These are phyloP conservation scores for Apomyelois bistriatella DNA, from an alignment of 2,888 invertebrate genomes.

Conservation along the genomic window DNA sequence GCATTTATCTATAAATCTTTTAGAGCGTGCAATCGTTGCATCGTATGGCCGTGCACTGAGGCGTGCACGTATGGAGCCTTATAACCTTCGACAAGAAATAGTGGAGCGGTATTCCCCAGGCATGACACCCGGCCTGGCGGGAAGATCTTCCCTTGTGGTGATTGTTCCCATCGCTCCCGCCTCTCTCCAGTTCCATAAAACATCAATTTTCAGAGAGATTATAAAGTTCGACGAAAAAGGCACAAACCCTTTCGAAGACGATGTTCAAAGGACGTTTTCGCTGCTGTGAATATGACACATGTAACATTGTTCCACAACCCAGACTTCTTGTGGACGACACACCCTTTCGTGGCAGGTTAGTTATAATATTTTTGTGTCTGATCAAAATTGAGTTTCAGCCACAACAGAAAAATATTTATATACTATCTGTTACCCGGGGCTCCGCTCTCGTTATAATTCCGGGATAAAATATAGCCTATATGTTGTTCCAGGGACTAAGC, in stretches of 20 bases:
- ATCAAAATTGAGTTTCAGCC: no score
- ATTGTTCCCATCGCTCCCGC: no score
- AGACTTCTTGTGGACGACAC: background rate
- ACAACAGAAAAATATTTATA: no score
- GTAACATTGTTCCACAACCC: background rate
- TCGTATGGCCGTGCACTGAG: conserved; percentile 73
- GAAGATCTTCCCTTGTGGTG: no score
- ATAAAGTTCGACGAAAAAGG: background rate
- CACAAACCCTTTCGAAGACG: background rate
- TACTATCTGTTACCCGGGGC: no score
- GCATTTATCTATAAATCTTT: conserved; percentile 80
- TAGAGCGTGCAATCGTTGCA: conserved; percentile 80
- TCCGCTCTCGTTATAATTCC: no score
- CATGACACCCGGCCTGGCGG: no score
- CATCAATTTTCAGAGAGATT: background rate
- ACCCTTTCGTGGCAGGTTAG: background rate
- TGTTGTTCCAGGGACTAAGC: no score
- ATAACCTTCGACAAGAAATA: no score
- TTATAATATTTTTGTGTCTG: background rate
- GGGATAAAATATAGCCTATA: no score
- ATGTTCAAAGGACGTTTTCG: background rate
- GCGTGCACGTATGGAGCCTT: conserved; percentile 44
- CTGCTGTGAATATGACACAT: background rate
- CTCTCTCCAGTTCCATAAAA: background rate
- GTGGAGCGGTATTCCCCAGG: no score